phyloP scores from a whole-genome alignment of 2,888 invertebrate genomes.

The Heterodera filipjevi region DNA sequence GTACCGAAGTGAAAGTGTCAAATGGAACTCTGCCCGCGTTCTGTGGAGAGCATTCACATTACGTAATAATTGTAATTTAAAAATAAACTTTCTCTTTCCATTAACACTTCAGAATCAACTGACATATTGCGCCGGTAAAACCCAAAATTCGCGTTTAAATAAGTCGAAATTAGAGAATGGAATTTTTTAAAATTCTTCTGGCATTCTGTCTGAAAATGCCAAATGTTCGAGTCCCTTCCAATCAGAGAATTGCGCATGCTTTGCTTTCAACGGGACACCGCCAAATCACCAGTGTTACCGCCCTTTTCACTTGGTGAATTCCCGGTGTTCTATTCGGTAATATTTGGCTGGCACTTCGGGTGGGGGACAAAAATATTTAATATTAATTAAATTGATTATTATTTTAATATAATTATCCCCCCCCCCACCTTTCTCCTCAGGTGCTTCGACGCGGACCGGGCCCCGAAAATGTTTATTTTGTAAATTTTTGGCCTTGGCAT shows the following conservation, averaged over 20 bases:
- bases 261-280: background rate
- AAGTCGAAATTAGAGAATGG: no score
- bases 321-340: constrained; percentile 6
- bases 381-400: background rate
- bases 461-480: constrained; percentile 43
- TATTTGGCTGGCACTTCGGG: background rate
- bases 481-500: constrained; percentile 14
- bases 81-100: background rate
- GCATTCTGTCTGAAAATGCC: background rate
- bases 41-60: constrained; percentile 49
- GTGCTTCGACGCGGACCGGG: constrained; percentile 34
- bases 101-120: constrained; percentile 34
- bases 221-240: no score
- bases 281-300: background rate
- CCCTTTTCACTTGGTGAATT: constrained; percentile 5
- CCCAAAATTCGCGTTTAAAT: background rate
- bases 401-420: constrained; percentile 41
- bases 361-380: background rate
- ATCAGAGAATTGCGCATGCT: constrained; percentile 20
- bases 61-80: constrained; percentile 21
- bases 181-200: no score
- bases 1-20: constrained; percentile 48
- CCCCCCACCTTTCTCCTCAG: constrained; percentile 35
- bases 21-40: constrained; percentile 42
- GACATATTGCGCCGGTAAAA: constrained; percentile 40